Base-by-base conservation (phyloP, 2,797 vertebrate genomes). In the Menidia menidia region DNA sequence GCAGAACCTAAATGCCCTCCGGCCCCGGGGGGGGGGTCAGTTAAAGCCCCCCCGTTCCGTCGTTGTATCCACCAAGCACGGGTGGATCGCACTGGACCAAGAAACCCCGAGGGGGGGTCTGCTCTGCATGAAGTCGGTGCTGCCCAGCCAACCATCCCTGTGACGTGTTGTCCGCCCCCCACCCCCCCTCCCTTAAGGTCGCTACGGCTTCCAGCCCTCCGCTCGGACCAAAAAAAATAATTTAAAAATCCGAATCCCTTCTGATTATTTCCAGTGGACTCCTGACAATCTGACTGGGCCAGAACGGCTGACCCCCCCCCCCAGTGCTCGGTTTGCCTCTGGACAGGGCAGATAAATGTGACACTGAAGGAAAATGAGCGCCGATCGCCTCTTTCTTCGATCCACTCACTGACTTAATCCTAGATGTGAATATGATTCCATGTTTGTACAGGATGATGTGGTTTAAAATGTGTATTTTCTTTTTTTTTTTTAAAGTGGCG, bases 401-500 rank as follows among this genome's bases (percentile, higher is more conserved):
- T 61, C 61, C 15, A 61, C 61, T 67, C 61, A 50, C 73, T 68
- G 66, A 71, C 71, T 78, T 86, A 64, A 73, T 86, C 76, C 54
- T 82, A 42, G 71, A 80, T 92, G 90, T 94, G 86, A 92, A 86
- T 88, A 88, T 74, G 76, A 82, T 84, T 89, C 75, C 73, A 73
- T 88, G 82, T 90, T 83, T 93, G 92, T 94, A 92, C 85, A 93
- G 87, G 78, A 86, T 84, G 59, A 77, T 83, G 78, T 82, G 78
- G 71, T 81, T 92, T 86, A 87, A 51, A 83, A 85, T 88, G 85
- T 89, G 80, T 72, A 67, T 89, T 25, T 86, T 79, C 6, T 81
- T 72, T 73, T 42, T 71, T 58, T 62, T 39, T 39, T 39, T 39
- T 7, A 39, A 74, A 60, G 74, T 84, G 72, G 77, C 72, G 18